Percentiles rank a stretch among this genome's conserved stretches.
Evolutionary conservation across 2,113 vertebrate species (phyloP).

Genomic region (Speoplatyrhinus poulsoni): DNA sequence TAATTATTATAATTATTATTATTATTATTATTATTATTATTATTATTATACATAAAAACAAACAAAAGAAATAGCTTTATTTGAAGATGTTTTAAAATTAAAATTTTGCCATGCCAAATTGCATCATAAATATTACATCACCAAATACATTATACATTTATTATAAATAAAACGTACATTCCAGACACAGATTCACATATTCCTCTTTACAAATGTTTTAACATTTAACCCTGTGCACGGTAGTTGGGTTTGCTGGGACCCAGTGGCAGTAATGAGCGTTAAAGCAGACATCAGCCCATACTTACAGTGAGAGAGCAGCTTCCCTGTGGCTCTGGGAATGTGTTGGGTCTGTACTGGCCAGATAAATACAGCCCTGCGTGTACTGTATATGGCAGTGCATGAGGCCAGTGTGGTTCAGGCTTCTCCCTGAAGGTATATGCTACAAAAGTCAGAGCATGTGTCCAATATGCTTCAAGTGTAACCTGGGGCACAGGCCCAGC

Average conservation of each 20-base stretch:
- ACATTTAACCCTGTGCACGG: background rate
- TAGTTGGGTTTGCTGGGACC: background rate
- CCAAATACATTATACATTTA: background rate
- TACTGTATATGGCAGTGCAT: constrained; percentile 42
- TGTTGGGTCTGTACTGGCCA: constrained; percentile 32
- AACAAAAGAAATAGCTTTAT: too few species aligned
- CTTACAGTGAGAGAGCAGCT: constrained; percentile 17
- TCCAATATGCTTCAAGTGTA: constrained; percentile 18
- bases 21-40: too few species aligned
- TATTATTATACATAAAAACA: too few species aligned
- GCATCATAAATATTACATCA: background rate
- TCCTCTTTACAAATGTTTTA: background rate
- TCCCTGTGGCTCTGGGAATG: constrained; percentile 5
- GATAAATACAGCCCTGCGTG: constrained; percentile 42
- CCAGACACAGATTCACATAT: background rate
- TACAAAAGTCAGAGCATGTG: constrained; percentile 50
- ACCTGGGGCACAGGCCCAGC: constrained; percentile 17
- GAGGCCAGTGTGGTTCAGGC: constrained; percentile 51
- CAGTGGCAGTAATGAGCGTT: constrained; percentile 7
- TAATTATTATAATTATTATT: too few species aligned
- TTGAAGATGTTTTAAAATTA: too few species aligned
- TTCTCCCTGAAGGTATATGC: constrained; percentile 40
- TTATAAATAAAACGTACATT: background rate
- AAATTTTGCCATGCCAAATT: too few species aligned
- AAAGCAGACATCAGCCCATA: constrained; percentile 6